A percentile compares a stretch with the other conserved stretches of the same genome.
Conservation (phyloP, 2,113 vertebrate genomes). For the Raja brachyura region DNA sequence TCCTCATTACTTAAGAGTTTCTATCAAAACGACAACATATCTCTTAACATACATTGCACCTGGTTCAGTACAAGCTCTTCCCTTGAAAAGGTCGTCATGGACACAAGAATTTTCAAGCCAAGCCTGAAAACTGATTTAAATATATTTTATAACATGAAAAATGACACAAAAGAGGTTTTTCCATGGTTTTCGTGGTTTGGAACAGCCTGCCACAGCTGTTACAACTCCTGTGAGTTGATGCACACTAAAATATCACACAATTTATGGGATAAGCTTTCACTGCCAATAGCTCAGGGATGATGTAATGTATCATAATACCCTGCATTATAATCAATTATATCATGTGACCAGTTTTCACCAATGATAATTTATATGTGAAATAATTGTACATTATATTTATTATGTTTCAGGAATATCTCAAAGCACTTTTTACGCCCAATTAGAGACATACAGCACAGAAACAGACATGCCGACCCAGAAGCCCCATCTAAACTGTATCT, state of each 20-base stretch:
- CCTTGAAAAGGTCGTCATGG: background rate
- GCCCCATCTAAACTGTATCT: no score
- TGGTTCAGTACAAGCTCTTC: background rate
- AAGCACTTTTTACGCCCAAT: background rate
- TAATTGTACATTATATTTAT: background rate
- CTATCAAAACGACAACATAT: background rate
- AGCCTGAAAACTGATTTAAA: background rate
- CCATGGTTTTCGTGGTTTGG: background rate
- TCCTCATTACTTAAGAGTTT: background rate
- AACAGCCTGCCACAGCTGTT: conserved; percentile 14
- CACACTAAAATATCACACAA: background rate
- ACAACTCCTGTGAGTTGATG: background rate
- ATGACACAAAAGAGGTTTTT: background rate
- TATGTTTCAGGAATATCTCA: background rate
- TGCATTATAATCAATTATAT: background rate
- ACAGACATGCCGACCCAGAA: no score
- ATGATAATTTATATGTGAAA: background rate
- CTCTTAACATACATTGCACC: background rate
- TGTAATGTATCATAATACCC: background rate
- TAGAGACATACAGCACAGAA: no score
- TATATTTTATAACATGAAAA: background rate
- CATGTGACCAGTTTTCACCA: background rate
- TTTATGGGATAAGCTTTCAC: background rate
- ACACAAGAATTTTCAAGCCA: background rate
- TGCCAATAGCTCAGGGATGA: conserved; percentile 5